These are phyloP conservation scores for Sternotherus odoratus DNA, from an alignment of 2,797 vertebrate species.

Conservation along the genomic window DNA sequence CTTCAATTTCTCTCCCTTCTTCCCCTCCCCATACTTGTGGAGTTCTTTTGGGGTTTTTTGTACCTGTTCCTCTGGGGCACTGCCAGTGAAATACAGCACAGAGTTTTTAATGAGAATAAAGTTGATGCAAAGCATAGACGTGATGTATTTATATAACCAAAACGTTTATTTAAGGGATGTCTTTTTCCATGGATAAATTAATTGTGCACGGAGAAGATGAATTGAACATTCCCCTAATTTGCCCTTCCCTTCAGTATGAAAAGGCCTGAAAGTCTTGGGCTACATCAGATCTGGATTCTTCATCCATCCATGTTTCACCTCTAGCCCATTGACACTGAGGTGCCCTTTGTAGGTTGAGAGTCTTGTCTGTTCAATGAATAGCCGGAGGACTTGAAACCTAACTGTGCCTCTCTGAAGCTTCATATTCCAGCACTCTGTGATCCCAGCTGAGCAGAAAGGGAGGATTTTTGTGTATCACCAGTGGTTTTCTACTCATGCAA, in stretches of 20 bases:
- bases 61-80: neutral
- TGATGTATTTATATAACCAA: conserved; percentile 27
- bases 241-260: neutral
- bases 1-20: neutral
- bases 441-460: neutral
- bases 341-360: rapidly evolving
- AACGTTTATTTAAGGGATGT: conserved; percentile 29
- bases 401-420: neutral
- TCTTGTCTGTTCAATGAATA: neutral
- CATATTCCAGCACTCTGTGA: neutral
- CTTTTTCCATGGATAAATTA: conserved; percentile 9
- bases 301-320: neutral
- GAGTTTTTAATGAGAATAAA: conserved; percentile 18
- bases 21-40: no score
- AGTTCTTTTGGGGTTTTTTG: neutral
- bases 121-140: conserved; percentile 34
- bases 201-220: neutral
- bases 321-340: neutral
- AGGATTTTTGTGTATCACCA: neutral
- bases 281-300: neutral
- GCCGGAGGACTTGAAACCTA: neutral
- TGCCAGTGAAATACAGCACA: neutral
- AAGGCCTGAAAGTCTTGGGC: neutral
- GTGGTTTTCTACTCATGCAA: neutral
- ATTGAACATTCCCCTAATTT: neutral